These are phyloP conservation scores for Sebastes hubbsi DNA, from an alignment of 2,797 vertebrate genomes.

Conservation along the genomic window DNA sequence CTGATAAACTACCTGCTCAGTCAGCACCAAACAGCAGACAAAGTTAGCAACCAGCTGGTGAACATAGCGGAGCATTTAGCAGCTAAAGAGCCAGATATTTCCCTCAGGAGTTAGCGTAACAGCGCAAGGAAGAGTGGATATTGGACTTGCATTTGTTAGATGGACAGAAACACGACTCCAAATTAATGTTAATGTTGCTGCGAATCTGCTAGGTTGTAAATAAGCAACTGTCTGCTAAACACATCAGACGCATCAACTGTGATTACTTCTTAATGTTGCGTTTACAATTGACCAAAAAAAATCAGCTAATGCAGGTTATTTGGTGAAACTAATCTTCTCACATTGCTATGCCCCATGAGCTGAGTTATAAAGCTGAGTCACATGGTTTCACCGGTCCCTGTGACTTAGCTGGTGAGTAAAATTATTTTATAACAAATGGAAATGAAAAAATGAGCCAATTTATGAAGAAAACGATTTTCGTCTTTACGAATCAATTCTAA, in stretches of 20 bases:
- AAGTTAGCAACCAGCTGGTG: background rate
- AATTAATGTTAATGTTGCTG: background rate
- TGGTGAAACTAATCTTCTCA: background rate
- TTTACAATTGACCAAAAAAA: background rate
- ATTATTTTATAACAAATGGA: background rate
- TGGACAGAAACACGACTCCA: background rate
- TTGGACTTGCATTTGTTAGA: background rate
- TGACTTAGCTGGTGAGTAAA: background rate
- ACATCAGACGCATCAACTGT: background rate
- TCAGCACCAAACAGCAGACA: background rate
- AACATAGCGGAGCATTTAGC: background rate
- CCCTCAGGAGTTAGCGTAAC: background rate
- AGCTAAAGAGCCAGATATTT: background rate
- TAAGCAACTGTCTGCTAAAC: background rate
- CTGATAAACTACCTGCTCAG: background rate
- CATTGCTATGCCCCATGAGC: background rate
- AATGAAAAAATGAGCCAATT: background rate
- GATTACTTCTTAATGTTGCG: background rate
- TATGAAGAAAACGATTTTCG: background rate
- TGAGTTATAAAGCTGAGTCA: background rate
- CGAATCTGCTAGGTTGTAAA: background rate
- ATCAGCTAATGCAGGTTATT: background rate
- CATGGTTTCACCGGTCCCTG: background rate
- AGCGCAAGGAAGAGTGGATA: background rate
- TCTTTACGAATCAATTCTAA: background rate